phyloP scores from a whole-genome alignment of 1,140 invertebrate species.

The Euglossa dilemma region DNA sequence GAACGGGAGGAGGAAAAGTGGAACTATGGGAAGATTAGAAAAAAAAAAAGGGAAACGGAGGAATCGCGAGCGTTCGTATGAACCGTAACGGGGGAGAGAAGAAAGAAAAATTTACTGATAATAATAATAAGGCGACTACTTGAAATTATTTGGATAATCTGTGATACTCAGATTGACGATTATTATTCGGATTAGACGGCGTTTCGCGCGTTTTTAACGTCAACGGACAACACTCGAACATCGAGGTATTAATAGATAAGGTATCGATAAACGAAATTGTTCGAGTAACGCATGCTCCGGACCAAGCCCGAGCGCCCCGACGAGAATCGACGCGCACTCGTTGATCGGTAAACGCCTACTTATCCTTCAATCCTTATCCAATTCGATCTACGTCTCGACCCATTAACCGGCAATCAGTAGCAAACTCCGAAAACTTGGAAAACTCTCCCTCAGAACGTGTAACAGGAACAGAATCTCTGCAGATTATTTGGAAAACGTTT shows the following conservation, averaged over 20 bases:
- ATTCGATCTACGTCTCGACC: no score
- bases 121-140: slow-evolving; percentile 33
- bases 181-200: slow-evolving; percentile 38
- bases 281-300: slow-evolving; percentile 12
- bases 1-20: background rate
- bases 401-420: no score
- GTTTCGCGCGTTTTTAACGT: slow-evolving; percentile 38
- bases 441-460: no score
- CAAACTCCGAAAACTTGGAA: no score
- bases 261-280: slow-evolving; percentile 21
- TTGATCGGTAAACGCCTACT: background rate
- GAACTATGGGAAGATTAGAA: background rate
- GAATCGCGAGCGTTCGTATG: slow-evolving; percentile 14
- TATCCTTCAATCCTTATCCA: no score
- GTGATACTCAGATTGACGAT: slow-evolving; percentile 53
- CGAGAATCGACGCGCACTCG: background rate
- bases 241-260: slow-evolving; percentile 41
- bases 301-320: slow-evolving; percentile 11
- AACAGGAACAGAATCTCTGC: no score
- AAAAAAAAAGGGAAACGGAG: background rate
- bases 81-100: background rate
- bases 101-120: background rate
- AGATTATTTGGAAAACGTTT: no score
- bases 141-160: slow-evolving; percentile 51
- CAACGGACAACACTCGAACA: background rate